Base-by-base conservation (phyloP, 2,888 invertebrate species). In the Poecilobothrus nobilitatus region DNA sequence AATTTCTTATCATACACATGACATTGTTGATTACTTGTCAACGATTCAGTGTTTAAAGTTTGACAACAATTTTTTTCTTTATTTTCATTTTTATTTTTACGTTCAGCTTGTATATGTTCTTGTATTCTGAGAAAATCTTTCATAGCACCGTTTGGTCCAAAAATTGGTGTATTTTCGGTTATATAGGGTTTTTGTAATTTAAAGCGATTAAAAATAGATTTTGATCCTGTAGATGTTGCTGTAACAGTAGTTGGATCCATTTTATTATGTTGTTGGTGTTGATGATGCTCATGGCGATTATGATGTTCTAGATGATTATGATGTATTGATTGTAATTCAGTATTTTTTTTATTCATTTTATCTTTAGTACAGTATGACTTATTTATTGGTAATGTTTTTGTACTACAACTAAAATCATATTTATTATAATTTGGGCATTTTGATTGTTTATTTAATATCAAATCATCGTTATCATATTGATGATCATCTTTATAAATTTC, bases 21-120 rank as follows among this genome's bases (percentile, higher is more conserved):
- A 76, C 77, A 77, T 80, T 80, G 81, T 81, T 81, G 79, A 79
- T 77, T 68, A 76, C 79, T 77, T 67, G 79, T 77, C 78, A 81
- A 81, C 79, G 79, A 78, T 71, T 78, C 78, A 67, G 81, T 81
- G 41, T 27, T 63, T 62, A 10, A 62, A 37, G 21, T 20, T 63
- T 22, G 44, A 44, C 5, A 44, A 22, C 12, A 22, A 44, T 10
- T 44, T 18, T 8, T 34, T 33, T 9, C 27, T 61, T 27, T 27
- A 8, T 21, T 9, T 20, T 67, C 62, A 15, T n/a, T 27, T 6
- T 66, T 66, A 44, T 21, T 66, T 41, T 66, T 10, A 37, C 33
- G 37, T 65, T 34, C 65, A 66, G 53, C 20, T 9, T 61, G 27
- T 8, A n/a, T 20, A n/a, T 33, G 18, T 66, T 44, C 27, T 66